A percentile compares a stretch with the other conserved stretches of the same genome.
Evolutionary conservation across 2,113 vertebrate genomes (phyloP).

Genomic region (Stigmatopora argus): DNA sequence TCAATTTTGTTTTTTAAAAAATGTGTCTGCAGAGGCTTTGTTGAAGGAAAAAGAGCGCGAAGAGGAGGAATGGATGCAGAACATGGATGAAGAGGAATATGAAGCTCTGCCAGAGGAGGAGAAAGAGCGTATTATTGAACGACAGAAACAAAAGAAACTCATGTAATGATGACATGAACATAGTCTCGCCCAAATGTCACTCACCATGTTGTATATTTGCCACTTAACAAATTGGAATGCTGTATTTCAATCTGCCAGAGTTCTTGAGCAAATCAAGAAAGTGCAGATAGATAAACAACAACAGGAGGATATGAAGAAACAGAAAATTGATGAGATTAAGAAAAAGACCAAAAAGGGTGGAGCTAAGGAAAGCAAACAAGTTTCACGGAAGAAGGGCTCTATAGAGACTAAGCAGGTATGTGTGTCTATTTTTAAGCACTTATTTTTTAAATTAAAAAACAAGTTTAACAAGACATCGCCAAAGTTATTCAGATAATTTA

Average conservation of each 20-base stretch:
- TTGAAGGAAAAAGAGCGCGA: conserved; percentile 40
- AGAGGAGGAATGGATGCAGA: conserved; percentile 57
- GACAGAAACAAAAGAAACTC: conserved; percentile 54
- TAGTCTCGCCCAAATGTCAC: neutral
- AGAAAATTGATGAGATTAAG: conserved; percentile 72
- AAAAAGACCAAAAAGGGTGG: conserved; percentile 60
- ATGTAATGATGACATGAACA: conserved; percentile 57
- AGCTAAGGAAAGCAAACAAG: conserved; percentile 67
- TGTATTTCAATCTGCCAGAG: conserved; percentile 52
- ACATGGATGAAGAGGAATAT: conserved; percentile 78
- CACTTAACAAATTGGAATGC: neutral
- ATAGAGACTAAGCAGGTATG: conserved; percentile 60
- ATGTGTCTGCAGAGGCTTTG: conserved; percentile 54
- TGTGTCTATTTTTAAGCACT: neutral
- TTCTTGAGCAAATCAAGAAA: conserved; percentile 52
- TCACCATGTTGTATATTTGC: neutral
- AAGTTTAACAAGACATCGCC: neutral
- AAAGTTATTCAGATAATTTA: too few relatives aligned
- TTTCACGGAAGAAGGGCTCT: conserved; percentile 53
- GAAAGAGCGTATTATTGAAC: conserved; percentile 45
- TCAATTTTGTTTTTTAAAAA: neutral
- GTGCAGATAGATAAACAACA: conserved; percentile 66
- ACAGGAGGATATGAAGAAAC: conserved; percentile 59
- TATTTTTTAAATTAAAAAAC: neutral
- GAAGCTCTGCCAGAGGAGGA: conserved; percentile 72